These are phyloP conservation scores for Lemur catta DNA, from an alignment of 2,797 vertebrate species.

Conservation along the genomic window DNA sequence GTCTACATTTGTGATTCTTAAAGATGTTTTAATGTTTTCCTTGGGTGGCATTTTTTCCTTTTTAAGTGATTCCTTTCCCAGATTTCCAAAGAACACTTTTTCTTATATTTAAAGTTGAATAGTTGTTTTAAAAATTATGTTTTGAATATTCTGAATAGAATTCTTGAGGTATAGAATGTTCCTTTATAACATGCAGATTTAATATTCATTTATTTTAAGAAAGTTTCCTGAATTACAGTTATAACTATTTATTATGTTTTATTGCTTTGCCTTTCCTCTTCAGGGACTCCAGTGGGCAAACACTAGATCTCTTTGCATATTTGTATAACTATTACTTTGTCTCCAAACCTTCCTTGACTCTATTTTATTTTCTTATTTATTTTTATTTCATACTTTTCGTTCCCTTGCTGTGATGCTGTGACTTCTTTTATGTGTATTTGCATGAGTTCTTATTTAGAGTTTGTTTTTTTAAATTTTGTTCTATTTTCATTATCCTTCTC, in stretches of 20 bases:
- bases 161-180: neutral
- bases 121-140: neutral
- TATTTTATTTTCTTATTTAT: neutral
- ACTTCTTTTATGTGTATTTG: neutral
- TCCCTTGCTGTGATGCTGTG: neutral
- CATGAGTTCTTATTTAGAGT: neutral
- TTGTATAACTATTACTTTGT: neutral
- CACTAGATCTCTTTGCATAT: neutral
- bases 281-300: neutral
- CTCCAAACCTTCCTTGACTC: neutral
- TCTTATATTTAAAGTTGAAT: neutral
- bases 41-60: neutral
- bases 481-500: neutral
- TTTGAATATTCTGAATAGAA: neutral
- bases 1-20: neutral
- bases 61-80: neutral
- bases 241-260: neutral
- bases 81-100: neutral
- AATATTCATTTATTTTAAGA: neutral
- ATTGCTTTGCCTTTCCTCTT: neutral
- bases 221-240: neutral
- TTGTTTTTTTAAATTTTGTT: neutral
- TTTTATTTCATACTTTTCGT: neutral
- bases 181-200: neutral
- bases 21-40: neutral